Evolutionary conservation across 2,113 vertebrate species (phyloP), one percentile per base, ranked within the genome.

Genomic region (Ranitomeya variabilis): DNA sequence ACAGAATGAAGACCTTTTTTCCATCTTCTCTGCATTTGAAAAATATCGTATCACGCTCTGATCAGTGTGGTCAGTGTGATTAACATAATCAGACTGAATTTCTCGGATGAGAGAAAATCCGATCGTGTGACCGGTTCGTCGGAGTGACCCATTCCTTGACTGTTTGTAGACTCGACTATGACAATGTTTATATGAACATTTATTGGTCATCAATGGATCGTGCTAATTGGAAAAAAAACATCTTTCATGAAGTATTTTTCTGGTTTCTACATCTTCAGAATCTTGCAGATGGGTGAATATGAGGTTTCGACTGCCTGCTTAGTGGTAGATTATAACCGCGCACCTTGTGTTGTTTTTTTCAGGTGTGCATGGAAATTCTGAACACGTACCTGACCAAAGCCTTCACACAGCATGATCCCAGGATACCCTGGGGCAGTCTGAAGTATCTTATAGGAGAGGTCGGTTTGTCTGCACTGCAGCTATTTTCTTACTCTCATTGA

Each of bases 381-480:
- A 94, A 96, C 87, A 99, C 97, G 0, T 99, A 99, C 88, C 89
- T 99, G 90, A 97, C 95, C 13, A 98, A 98, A 94, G 95, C 97
- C 89, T 95, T 95, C 89, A 90, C 92, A 77, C 97, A 98, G 89
- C 94, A 87, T 0, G 96, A 99, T 88, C 92, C 91, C 1, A 92
- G 92, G 86, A 97, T 99, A 87, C 98, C 98, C 0, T 99, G 98
- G 98, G 96, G 90, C 86, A 98, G 96, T 89, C 96, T 99, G 81
- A 99, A 99, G 88, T 99, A 99, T 89, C 96, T 99, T 0, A 96
- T 99, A 9, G 98, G 98, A 66, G 98, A 99, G 98, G 98, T 99
- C 59, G 92, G 93, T 73, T 79, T 85, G 51, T 69, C 62, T 69
- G 4, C 14, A 15, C 23, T 85, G 67, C 23, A 45, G 19, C 26